A percentile compares a stretch with the other conserved stretches of the same genome.
Evolutionary conservation across 1,140 invertebrate genomes (phyloP).

Genomic region (Battus philenor): DNA sequence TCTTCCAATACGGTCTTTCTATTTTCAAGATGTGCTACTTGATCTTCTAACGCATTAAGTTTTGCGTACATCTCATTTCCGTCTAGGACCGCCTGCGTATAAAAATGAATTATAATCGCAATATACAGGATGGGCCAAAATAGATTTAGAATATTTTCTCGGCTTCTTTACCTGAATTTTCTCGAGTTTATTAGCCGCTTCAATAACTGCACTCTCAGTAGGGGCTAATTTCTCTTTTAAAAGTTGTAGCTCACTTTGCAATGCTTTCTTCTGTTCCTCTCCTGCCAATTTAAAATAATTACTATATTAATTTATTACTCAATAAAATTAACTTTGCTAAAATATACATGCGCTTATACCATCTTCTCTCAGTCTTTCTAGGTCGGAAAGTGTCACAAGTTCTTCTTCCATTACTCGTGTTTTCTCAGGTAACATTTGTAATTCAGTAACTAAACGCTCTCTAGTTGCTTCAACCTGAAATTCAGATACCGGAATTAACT

Average conservation of each 20-base stretch:
- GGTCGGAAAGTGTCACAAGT: conserved; percentile 61
- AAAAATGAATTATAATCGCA: conserved; percentile 14
- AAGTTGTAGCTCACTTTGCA: conserved; percentile 50
- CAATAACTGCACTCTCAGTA: conserved; percentile 53
- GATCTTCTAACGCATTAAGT: conserved; percentile 80
- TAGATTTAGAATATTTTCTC: too few species aligned
- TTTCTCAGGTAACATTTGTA: conserved; percentile 69
- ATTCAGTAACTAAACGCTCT: conserved; percentile 62
- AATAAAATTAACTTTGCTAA: background rate
- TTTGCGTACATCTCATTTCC: conserved; percentile 83
- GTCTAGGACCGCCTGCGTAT: conserved; percentile 77
- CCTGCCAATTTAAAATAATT: conserved; percentile 23
- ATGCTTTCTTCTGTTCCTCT: conserved; percentile 51
- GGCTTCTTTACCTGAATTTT: conserved; percentile 50
- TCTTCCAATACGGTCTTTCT: conserved; percentile 38
- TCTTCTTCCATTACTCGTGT: conserved; percentile 67
- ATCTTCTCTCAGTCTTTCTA: conserved; percentile 67
- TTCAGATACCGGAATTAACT: too few species aligned
- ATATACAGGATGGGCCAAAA: too few species aligned
- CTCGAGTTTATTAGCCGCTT: conserved; percentile 53
- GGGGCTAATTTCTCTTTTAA: conserved; percentile 51
- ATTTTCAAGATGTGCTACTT: conserved; percentile 79
- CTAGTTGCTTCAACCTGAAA: conserved; percentile 63
- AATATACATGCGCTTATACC: conserved; percentile 25
- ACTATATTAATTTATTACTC: conserved; percentile 13